Percentiles rank a stretch among this genome's conserved stretches.
Conservation (phyloP, 2,797 vertebrate genomes). For the Sebastes umbrosus region DNA sequence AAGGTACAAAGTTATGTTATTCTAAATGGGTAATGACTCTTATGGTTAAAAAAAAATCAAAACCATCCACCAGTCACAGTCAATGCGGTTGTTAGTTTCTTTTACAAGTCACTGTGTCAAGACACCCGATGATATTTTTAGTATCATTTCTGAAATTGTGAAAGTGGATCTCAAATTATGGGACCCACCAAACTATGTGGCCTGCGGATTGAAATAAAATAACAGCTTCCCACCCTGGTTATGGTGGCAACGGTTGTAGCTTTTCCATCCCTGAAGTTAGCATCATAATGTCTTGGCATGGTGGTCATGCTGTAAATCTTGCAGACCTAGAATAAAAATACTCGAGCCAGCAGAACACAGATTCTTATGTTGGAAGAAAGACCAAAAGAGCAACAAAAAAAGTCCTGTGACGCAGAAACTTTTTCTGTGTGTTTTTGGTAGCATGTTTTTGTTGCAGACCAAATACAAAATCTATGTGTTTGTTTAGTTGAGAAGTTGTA, state of each 20-base stretch:
- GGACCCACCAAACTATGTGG: conserved; percentile 20
- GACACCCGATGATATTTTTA: conserved; percentile 16
- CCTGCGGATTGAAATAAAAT: conserved; percentile 16
- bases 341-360: background rate
- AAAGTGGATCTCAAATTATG: conserved; percentile 19
- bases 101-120: background rate
- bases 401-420: background rate
- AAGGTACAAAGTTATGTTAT: background rate
- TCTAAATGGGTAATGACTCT: background rate
- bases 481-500: background rate
- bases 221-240: conserved; percentile 12
- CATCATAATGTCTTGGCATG: conserved; percentile 17
- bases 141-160: conserved; percentile 1
- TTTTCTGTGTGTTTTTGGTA: background rate
- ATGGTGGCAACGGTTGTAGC: conserved; percentile 13
- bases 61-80: background rate
- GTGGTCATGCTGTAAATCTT: conserved; percentile 21
- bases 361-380: background rate
- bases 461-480: background rate
- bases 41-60: background rate
- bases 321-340: conserved; percentile 6
- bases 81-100: background rate
- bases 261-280: conserved; percentile 31
- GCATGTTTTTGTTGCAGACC: background rate
- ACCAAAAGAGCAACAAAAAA: background rate